These are phyloP conservation scores for Hartigia nigra DNA, from an alignment of 2,888 invertebrate genomes.

Conservation along the genomic window DNA sequence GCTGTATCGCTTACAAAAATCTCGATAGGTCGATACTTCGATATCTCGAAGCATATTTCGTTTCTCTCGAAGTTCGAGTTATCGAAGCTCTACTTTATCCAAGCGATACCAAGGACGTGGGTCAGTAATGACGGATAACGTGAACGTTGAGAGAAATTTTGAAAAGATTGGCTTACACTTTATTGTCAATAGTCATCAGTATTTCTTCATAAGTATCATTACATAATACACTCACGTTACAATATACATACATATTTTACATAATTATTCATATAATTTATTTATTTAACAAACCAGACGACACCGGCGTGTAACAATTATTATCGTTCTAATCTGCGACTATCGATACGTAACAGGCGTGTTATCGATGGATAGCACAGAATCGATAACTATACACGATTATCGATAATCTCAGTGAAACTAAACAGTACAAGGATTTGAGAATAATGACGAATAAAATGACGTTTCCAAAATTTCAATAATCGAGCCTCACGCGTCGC, in stretches of 20 bases:
- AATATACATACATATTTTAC: constrained; percentile 65
- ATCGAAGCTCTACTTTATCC: too few species aligned
- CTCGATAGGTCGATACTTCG: too few species aligned
- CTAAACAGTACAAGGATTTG: not conserved
- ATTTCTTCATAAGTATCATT: constrained; percentile 54
- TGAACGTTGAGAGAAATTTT: constrained; percentile 28
- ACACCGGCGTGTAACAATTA: constrained; percentile 57
- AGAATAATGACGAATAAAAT: not conserved
- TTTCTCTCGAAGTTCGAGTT: too few species aligned
- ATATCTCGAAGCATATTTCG: too few species aligned
- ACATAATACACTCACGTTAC: constrained; percentile 64
- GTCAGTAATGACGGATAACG: not conserved
- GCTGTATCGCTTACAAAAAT: too few species aligned
- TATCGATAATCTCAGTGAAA: not conserved
- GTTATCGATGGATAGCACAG: not conserved
- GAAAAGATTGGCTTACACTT: constrained; percentile 62
- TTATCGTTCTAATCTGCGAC: constrained; percentile 12
- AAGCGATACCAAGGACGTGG: too few species aligned
- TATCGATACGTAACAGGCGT: constrained; percentile 27
- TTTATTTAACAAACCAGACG: constrained; percentile 62
- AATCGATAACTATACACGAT: not conserved
- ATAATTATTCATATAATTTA: constrained; percentile 58
- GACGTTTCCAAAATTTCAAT: not conserved
- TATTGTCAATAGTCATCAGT: constrained; percentile 62
- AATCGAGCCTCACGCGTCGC: not conserved